Conservation (phyloP, 1,140 invertebrate species). For the Paraescarpia echinospica region DNA sequence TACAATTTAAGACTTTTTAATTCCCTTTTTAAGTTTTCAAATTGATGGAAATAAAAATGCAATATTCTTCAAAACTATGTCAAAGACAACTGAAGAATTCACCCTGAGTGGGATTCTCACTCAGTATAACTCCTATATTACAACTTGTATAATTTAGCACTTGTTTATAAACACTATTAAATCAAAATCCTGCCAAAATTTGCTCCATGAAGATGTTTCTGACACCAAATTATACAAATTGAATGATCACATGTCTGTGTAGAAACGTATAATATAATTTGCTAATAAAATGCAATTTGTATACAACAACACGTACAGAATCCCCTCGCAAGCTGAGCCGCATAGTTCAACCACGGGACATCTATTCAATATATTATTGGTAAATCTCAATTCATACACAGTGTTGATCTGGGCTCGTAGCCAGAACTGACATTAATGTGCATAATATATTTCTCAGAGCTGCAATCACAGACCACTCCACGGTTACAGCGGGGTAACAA, state of each 20-base stretch:
- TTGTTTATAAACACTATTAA: background rate
- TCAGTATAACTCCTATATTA: background rate
- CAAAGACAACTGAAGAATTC: no score
- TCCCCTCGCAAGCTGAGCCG: background rate
- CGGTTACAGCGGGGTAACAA: background rate
- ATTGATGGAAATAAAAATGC: no score
- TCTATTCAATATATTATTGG: slow-evolving; percentile 2
- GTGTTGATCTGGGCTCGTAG: background rate
- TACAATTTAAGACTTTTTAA: no score
- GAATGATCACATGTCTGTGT: background rate
- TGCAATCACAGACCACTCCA: background rate
- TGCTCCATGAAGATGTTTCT: background rate
- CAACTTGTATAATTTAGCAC: background rate
- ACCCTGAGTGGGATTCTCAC: background rate
- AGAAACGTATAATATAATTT: background rate
- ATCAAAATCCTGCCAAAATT: background rate
- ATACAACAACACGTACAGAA: background rate
- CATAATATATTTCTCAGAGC: background rate
- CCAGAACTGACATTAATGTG: background rate
- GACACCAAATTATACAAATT: background rate
- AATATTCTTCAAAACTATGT: no score
- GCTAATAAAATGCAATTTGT: background rate
- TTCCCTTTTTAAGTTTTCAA: no score
- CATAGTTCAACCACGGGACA: background rate
- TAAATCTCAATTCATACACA: background rate